These are phyloP conservation scores for Habropoda laboriosa DNA, from an alignment of 1,140 invertebrate genomes.

Conservation along the genomic window DNA sequence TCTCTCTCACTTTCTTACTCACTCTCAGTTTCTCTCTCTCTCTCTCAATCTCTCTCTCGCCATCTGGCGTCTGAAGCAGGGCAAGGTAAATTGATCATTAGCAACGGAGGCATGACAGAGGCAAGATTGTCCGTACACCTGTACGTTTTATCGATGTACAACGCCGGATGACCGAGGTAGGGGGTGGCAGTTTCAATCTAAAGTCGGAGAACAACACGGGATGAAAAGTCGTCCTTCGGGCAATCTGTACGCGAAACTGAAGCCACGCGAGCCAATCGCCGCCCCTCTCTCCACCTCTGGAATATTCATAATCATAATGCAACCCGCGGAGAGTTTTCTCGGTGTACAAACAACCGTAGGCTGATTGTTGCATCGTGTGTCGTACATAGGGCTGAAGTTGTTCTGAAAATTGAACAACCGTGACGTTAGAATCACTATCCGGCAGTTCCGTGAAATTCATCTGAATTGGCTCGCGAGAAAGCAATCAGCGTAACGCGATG, in stretches of 20 bases:
- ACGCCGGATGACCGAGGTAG: background rate
- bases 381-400: background rate
- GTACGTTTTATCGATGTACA: conserved; percentile 29
- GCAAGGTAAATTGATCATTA: conserved; percentile 50
- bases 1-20: no score
- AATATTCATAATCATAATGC: conserved; percentile 9
- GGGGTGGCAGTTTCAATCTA: conserved; percentile 18
- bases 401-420: background rate
- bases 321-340: background rate
- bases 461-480: background rate
- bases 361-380: background rate
- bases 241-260: background rate
- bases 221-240: background rate
- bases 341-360: background rate
- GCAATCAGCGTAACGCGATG: background rate
- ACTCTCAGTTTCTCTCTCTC: no score
- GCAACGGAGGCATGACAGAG: conserved; percentile 14
- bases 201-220: background rate
- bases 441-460: background rate
- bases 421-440: background rate
- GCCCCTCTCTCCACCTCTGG: no score
- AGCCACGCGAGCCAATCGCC: background rate
- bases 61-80: background rate
- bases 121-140: background rate
- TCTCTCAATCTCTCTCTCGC: background rate